Evolutionary conservation across 35 echinoderm and acorn worm species (phyloP).

Genomic region (Ophiothrix spiculata): DNA sequence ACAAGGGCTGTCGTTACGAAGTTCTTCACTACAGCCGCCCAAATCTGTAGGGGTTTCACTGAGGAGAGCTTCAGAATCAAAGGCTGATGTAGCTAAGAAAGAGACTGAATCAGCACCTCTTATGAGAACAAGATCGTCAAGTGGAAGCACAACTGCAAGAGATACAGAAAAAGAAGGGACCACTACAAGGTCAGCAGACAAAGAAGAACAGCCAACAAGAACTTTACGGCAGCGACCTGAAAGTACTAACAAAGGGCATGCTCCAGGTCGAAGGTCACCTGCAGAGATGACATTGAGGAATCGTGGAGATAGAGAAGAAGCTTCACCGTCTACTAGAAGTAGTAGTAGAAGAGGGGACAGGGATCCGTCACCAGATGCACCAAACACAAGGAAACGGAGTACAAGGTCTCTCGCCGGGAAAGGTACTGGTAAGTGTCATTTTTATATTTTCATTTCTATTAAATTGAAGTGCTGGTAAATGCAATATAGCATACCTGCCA

Average conservation of each 20-base stretch:
- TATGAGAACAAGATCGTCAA: background rate
- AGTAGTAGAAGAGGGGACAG: slow-evolving; percentile 20
- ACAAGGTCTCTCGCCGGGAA: slow-evolving; percentile 23
- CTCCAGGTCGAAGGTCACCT: slow-evolving; percentile 3
- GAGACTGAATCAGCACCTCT: background rate
- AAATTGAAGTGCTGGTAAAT: too few species aligned
- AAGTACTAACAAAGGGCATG: background rate
- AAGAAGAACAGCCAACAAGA: slow-evolving; percentile 15
- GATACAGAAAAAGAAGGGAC: background rate
- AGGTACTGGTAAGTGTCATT: slow-evolving; percentile 10
- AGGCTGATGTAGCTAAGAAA: background rate
- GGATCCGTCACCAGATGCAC: background rate
- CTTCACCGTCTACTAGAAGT: slow-evolving; percentile 16
- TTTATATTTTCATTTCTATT: background rate
- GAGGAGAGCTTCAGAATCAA: background rate
- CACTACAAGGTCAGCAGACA: background rate
- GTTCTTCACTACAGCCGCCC: background rate
- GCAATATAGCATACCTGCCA: too few species aligned
- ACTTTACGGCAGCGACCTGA: slow-evolving; percentile 14
- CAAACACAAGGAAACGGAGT: slow-evolving; percentile 16
- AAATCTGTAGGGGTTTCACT: background rate
- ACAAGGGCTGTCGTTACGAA: background rate
- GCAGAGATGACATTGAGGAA: slow-evolving; percentile 3
- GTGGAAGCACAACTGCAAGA: background rate
- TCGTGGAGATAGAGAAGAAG: slow-evolving; percentile 18